A percentile compares a stretch with the other conserved stretches of the same genome.
Evolutionary conservation across 2,113 vertebrate species (phyloP).

Genomic region (Ifrita kowaldi): DNA sequence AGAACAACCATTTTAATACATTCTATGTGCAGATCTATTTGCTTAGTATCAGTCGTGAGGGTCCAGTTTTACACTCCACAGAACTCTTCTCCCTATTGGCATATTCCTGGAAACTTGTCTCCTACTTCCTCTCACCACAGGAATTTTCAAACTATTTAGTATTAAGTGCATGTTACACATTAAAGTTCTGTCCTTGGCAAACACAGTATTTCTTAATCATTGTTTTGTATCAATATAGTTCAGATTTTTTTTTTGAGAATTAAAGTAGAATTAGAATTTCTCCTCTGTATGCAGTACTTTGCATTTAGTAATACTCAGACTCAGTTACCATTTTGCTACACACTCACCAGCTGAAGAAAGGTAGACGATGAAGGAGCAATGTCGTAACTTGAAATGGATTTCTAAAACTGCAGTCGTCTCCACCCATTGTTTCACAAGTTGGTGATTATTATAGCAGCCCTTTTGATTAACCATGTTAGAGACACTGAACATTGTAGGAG

Average conservation of each 20-base stretch:
- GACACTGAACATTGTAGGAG: not conserved
- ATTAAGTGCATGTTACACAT: not conserved
- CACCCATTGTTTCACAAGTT: conserved; percentile 31
- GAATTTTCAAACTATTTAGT: not conserved
- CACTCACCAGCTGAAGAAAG: not conserved
- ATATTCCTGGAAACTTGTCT: not conserved
- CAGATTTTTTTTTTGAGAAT: not conserved
- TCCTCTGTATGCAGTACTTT: not conserved
- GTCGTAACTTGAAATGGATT: not conserved
- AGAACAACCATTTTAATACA: not conserved
- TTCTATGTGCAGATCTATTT: not conserved
- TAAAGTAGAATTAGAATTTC: not conserved
- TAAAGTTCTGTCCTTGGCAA: not conserved
- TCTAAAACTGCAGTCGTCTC: not conserved
- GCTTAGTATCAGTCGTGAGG: not conserved
- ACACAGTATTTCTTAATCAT: not conserved
- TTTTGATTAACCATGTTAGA: not conserved
- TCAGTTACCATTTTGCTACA: not conserved
- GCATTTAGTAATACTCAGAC: not conserved
- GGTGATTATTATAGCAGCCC: not conserved
- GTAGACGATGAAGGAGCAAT: not conserved
- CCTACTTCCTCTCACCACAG: not conserved
- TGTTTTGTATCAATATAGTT: not conserved
- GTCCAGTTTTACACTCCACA: not conserved
- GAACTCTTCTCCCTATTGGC: not conserved